Evolutionary conservation across 2,113 vertebrate genomes (phyloP).

Genomic region (Alouatta palliata): DNA sequence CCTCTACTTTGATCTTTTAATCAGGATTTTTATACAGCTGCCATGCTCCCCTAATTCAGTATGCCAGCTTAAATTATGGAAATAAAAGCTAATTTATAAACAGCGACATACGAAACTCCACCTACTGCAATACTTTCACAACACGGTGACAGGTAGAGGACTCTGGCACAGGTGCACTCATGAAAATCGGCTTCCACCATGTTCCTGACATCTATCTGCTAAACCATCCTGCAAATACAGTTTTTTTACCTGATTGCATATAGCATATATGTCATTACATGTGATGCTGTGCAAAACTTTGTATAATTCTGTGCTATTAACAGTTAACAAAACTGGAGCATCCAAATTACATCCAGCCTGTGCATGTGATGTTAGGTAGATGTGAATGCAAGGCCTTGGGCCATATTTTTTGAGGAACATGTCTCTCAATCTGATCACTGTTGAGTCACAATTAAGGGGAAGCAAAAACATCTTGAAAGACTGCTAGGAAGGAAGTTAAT

Average conservation of each 20-base stretch:
- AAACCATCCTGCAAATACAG: conserved; percentile 47
- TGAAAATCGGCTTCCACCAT: conserved; percentile 35
- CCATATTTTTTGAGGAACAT: conserved; percentile 8
- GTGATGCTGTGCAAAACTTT: conserved; percentile 51
- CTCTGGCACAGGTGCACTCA: not conserved
- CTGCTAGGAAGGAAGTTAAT: not conserved
- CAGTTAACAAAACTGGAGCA: conserved; percentile 40
- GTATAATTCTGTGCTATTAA: conserved; percentile 71
- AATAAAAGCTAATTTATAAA: conserved; percentile 29
- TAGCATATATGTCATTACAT: conserved; percentile 37
- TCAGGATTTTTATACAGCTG: conserved; percentile 68
- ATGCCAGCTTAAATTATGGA: conserved; percentile 59
- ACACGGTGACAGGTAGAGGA: not conserved
- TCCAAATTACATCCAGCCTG: conserved; percentile 37
- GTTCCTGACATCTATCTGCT: conserved; percentile 43
- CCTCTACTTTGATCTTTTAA: conserved; percentile 36
- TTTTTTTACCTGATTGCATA: not conserved
- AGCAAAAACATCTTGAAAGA: conserved; percentile 46
- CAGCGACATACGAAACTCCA: conserved; percentile 31
- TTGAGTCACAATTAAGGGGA: conserved; percentile 47
- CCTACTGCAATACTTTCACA: conserved; percentile 13
- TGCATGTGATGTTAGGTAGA: conserved; percentile 39
- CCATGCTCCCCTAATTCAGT: conserved; percentile 62
- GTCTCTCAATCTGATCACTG: conserved; percentile 48
- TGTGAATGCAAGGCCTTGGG: conserved; percentile 54